Percentiles rank a stretch among this genome's conserved stretches.
These are phyloP conservation scores for Xanthia togata DNA, from an alignment of 2,888 invertebrate species.

Conservation along the genomic window DNA sequence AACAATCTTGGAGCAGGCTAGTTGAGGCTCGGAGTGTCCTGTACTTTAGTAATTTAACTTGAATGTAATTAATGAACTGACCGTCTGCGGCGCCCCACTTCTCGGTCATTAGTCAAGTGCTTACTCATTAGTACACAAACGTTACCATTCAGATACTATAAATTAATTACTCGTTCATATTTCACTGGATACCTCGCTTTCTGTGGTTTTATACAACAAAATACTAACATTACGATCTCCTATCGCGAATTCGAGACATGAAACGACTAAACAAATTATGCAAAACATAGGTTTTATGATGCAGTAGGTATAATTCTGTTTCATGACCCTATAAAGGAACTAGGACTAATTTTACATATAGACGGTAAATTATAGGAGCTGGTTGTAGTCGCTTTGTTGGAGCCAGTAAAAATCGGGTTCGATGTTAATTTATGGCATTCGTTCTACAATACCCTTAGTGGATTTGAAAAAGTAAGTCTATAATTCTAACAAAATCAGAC, in stretches of 20 bases:
- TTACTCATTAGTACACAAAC: slow-evolving; percentile 71
- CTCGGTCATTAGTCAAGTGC: slow-evolving; percentile 72
- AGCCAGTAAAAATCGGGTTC: slow-evolving; percentile 25
- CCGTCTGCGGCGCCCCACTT: slow-evolving; percentile 72
- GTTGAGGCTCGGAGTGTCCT: slow-evolving; percentile 56
- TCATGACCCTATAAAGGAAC: slow-evolving; percentile 58
- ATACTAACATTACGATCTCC: slow-evolving; percentile 33
- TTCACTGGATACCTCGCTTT: slow-evolving; percentile 30
- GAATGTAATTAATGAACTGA: slow-evolving; percentile 79
- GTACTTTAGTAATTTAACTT: slow-evolving; percentile 73
- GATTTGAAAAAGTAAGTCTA: background rate
- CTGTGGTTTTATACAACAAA: slow-evolving; percentile 33
- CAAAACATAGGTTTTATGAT: slow-evolving; percentile 61
- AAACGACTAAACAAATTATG: slow-evolving; percentile 61
- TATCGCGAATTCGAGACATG: slow-evolving; percentile 34
- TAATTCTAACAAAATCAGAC: background rate
- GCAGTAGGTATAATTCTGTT: slow-evolving; percentile 51
- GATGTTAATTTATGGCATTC: slow-evolving; percentile 29
- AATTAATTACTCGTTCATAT: slow-evolving; percentile 51
- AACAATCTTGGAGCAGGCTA: slow-evolving; percentile 55
- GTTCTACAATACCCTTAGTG: background rate
- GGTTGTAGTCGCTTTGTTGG: slow-evolving; percentile 13
- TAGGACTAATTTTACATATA: slow-evolving; percentile 56
- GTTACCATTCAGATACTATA: slow-evolving; percentile 58
- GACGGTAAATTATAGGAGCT: slow-evolving; percentile 34